phyloP scores from a whole-genome alignment of 2,113 vertebrate genomes.

The Melanocharis versteri region DNA sequence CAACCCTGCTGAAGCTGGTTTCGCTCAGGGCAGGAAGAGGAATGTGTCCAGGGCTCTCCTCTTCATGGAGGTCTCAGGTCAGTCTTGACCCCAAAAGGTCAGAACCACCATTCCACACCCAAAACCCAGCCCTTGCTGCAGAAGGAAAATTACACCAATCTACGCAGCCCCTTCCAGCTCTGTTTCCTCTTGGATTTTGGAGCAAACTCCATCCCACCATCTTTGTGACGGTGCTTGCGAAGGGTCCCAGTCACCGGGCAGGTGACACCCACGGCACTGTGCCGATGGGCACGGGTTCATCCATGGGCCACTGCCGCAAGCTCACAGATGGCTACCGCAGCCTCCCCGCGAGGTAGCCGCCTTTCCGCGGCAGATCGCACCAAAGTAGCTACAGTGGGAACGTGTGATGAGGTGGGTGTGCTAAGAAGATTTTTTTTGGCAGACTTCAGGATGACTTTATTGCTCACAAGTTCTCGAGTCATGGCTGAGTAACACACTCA shows the following conservation, averaged over 20 bases:
- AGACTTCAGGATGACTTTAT: slow-evolving; percentile 62
- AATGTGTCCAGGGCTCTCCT: not conserved
- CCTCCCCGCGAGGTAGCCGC: slow-evolving; percentile 4
- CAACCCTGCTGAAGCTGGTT: not conserved
- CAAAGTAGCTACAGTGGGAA: slow-evolving; percentile 44
- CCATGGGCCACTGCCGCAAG: not conserved
- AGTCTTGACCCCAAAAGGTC: not conserved
- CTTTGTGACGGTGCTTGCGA: not conserved
- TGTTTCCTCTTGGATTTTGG: not conserved
- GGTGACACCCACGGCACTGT: not conserved
- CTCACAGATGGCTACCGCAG: slow-evolving; percentile 21
- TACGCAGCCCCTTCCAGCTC: not conserved
- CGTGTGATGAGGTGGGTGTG: slow-evolving; percentile 63
- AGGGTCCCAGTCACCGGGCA: not conserved
- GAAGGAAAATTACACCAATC: not conserved
- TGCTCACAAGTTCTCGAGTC: slow-evolving; percentile 65
- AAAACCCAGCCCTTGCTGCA: not conserved
- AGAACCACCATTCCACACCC: not conserved
- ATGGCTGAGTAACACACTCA: slow-evolving; percentile 63
- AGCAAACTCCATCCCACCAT: not conserved
- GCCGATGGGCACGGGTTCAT: not conserved
- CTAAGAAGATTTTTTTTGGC: slow-evolving; percentile 60
- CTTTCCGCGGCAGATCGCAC: slow-evolving; percentile 1
- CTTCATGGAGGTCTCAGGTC: not conserved
- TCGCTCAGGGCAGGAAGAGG: not conserved